phyloP scores from a whole-genome alignment of 2,888 invertebrate species.

The Lasioglossum vierecki region DNA sequence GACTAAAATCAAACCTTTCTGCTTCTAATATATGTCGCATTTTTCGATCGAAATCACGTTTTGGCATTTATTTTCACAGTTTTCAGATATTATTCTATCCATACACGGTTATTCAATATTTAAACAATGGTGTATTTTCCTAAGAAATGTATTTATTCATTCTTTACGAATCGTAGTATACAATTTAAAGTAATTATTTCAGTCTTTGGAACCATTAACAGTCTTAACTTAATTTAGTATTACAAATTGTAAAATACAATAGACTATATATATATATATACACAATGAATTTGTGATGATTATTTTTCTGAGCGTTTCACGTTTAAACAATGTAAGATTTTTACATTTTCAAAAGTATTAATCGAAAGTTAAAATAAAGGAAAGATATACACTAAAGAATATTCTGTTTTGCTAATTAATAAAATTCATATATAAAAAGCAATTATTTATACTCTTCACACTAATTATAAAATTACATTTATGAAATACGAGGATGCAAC shows the following conservation, averaged over 20 bases:
- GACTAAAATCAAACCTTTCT: slow-evolving; percentile 42
- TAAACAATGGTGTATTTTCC: slow-evolving; percentile 33
- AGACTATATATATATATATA: neutral
- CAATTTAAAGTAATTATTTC: slow-evolving; percentile 13
- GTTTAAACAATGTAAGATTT: neutral
- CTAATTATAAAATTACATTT: neutral
- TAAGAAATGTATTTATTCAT: slow-evolving; percentile 16
- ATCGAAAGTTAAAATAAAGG: slow-evolving; percentile 1
- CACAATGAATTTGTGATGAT: neutral
- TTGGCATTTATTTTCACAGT: slow-evolving; percentile 54
- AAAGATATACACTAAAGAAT: neutral
- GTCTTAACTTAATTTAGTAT: slow-evolving; percentile 10
- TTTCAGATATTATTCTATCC: slow-evolving; percentile 30
- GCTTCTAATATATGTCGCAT: slow-evolving; percentile 25
- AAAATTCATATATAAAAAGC: neutral
- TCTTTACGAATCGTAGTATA: slow-evolving; percentile 23
- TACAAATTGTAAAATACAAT: neutral
- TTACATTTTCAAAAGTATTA: slow-evolving; percentile 1
- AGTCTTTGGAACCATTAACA: slow-evolving; percentile 1
- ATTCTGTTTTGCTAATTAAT: neutral
- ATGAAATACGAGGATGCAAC: neutral
- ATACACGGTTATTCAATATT: slow-evolving; percentile 33
- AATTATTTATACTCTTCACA: neutral
- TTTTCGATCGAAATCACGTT: slow-evolving; percentile 32
- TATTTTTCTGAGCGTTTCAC: neutral